Evolutionary conservation across 1,140 invertebrate species (phyloP).

Genomic region (Drosophila truncata): DNA sequence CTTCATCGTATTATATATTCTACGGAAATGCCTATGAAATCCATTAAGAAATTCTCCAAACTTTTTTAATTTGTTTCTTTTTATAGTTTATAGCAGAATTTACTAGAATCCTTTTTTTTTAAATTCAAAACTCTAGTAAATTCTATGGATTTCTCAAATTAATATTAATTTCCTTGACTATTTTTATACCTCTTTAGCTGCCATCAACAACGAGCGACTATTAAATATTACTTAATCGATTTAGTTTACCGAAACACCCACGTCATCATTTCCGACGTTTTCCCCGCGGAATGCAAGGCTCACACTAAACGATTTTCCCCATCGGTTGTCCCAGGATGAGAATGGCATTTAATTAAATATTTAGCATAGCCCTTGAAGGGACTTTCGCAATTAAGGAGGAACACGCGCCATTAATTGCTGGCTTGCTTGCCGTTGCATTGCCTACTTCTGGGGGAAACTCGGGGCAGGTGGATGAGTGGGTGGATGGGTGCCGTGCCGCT

Average conservation of each 20-base stretch:
- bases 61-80: not conserved
- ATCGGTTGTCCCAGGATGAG: not conserved
- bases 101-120: not conserved
- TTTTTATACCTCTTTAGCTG: not conserved
- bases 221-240: not conserved
- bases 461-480: not conserved
- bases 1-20: not conserved
- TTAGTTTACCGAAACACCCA: not conserved
- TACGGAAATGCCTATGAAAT: not conserved
- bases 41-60: not conserved
- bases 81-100: too few species aligned
- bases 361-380: slow-evolving; percentile 1
- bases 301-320: not conserved
- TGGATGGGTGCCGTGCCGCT: slow-evolving; percentile 15
- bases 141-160: not conserved
- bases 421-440: slow-evolving; percentile 31
- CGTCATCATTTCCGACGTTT: not conserved
- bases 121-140: not conserved
- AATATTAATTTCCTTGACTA: not conserved
- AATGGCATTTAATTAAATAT: slow-evolving; percentile 39
- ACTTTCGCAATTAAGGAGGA: slow-evolving; percentile 17
- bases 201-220: not conserved
- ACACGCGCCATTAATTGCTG: slow-evolving; percentile 52
- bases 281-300: not conserved
- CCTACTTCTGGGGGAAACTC: slow-evolving; percentile 17